Evolutionary conservation across 2,113 vertebrate species (phyloP).

Genomic region (Corythornis vintsioides): DNA sequence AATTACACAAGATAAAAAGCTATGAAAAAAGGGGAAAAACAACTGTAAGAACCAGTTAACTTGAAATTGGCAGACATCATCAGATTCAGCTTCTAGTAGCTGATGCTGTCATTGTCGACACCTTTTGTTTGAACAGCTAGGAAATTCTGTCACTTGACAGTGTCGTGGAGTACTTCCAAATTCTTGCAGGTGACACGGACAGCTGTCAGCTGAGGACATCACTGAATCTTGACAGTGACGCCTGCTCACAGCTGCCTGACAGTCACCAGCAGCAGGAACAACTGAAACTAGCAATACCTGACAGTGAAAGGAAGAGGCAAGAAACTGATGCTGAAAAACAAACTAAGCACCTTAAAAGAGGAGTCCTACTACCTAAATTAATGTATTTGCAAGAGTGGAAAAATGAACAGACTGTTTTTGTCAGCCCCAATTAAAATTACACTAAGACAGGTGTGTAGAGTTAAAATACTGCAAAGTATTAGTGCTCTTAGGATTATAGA

Average conservation of each 20-base stretch:
- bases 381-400: neutral
- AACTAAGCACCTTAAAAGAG: constrained; percentile 70
- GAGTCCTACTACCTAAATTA: neutral
- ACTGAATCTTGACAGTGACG: constrained; percentile 97
- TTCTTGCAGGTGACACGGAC: constrained; percentile 91
- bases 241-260: constrained; percentile 82
- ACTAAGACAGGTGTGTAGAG: neutral
- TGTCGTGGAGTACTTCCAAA: constrained; percentile 85
- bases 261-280: constrained; percentile 63
- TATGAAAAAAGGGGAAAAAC: constrained; percentile 68
- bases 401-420: neutral
- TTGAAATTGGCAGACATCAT: constrained; percentile 79
- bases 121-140: constrained; percentile 79
- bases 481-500: neutral
- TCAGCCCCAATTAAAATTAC: neutral
- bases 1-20: constrained; percentile 28
- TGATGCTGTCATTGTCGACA: constrained; percentile 97
- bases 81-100: constrained; percentile 71
- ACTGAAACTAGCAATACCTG: constrained; percentile 60
- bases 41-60: constrained; percentile 82
- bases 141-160: constrained; percentile 85
- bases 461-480: neutral
- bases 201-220: constrained; percentile 69
- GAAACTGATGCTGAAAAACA: constrained; percentile 87
- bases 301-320: constrained; percentile 72